Base-by-base conservation (phyloP, 1,140 invertebrate genomes). In the Cheumatopsyche charites region DNA sequence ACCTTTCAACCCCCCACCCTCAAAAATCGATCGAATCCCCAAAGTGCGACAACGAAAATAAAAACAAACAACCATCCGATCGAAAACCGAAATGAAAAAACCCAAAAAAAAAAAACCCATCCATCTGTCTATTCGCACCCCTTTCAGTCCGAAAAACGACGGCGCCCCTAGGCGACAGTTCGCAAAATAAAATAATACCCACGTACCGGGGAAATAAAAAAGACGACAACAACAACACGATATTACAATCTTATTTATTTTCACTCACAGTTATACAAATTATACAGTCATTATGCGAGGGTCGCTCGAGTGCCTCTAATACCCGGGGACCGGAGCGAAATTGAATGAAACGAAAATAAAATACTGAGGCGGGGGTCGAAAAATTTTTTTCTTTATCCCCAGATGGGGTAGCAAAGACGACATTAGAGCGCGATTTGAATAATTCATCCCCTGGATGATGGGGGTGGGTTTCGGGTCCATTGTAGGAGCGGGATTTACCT, bases 181-280 rank as follows among this genome's bases (percentile, higher is more conserved):
- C n/a, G n/a, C n/a, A 36, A 36, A 36, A 36, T 36, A 36, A 36
- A 36, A 36, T 36, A 36, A 36, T 36, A 11, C 63, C 19, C 36
- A 5, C 62, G 15, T 41, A 29, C 12, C 25, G 36, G 36, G 9
- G 15, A 66, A 21, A 47, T 6, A 41, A 45, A 66, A 45, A 68
- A 68, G 52, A 67, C n/a, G n/a, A n/a, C n/a, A 36, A 4, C 29
- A 36, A 36, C 29, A 52, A 68, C 62, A 74, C 72, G 69, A 75
- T 70, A 72, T 72, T 75, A 75, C 73, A 72, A 75, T 72, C 73
- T 75, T 75, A 75, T 75, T 75, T 75, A 75, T 75, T 75, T 75
- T 75, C 73, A 75, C 73, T 75, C 73, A 72, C 73, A 70, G 73
- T 75, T 70, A 66, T 75, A 75, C 70, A 75, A 75, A 75, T 75